Conservation (phyloP, 2,113 vertebrate species). For the Pogona vitticeps region DNA sequence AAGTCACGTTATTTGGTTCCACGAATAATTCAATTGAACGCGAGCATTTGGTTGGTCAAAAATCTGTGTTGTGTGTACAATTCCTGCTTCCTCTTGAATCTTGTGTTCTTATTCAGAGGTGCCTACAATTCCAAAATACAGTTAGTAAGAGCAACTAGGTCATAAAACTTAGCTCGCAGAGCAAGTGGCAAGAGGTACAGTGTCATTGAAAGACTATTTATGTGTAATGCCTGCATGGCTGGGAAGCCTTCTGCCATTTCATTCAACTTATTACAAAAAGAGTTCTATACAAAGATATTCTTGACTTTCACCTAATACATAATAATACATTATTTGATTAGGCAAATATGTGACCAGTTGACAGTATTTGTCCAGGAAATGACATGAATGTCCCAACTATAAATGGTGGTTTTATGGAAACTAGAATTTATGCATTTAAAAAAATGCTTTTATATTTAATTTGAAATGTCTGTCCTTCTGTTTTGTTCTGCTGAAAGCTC, state of each 20-base stretch:
- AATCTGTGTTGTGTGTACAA: not conserved
- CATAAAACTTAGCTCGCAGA: not conserved
- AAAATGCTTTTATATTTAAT: not conserved
- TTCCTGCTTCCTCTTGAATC: not conserved
- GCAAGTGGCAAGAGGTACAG: too few species aligned
- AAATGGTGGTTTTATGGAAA: conserved; percentile 3
- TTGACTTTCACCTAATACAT: too few species aligned
- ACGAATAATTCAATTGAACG: too few species aligned
- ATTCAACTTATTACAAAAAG: not conserved
- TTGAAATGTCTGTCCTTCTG: not conserved
- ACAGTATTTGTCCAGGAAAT: not conserved
- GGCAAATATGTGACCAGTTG: not conserved
- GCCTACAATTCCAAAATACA: not conserved
- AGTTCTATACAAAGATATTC: not conserved
- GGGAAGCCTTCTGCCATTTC: not conserved
- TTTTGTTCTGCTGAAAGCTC: not conserved
- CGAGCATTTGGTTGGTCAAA: too few species aligned
- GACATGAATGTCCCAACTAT: not conserved
- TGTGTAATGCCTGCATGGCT: not conserved
- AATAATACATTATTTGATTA: not conserved
- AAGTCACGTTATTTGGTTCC: too few species aligned
- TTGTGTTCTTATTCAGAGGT: not conserved
- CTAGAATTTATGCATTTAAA: not conserved
- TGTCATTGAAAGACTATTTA: not conserved
- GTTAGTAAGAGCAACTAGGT: not conserved